Percentiles rank a stretch among this genome's conserved stretches.
These are phyloP conservation scores for Lepus americanus DNA, from an alignment of 2,113 vertebrate species.

Conservation along the genomic window DNA sequence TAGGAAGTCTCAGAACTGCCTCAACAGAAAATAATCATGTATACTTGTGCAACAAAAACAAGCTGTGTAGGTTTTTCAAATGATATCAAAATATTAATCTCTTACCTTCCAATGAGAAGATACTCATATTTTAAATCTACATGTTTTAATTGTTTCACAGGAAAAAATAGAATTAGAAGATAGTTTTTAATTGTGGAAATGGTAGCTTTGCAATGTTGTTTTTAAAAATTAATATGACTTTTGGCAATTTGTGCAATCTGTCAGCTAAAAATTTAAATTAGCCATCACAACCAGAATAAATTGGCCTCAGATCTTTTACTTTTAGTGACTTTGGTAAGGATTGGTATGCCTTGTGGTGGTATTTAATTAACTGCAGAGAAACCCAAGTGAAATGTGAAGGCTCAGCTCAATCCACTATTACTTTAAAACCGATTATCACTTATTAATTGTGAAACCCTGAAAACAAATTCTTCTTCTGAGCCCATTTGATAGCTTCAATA, in stretches of 20 bases:
- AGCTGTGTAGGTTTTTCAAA: neutral
- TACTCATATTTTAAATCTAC: neutral
- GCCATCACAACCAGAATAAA: neutral
- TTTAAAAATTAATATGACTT: conserved; percentile 11
- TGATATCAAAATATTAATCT: neutral
- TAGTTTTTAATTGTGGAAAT: neutral
- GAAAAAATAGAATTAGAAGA: conserved; percentile 18
- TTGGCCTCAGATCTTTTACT: neutral
- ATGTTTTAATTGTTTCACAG: neutral
- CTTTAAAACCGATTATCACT: neutral
- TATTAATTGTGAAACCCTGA: neutral
- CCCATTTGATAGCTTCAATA: neutral
- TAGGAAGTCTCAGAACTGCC: neutral
- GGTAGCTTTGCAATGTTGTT: neutral
- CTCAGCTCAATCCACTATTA: neutral
- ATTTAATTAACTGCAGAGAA: conserved; percentile 43
- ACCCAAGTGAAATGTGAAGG: neutral
- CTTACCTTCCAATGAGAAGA: neutral
- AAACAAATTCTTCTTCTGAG: conserved; percentile 29
- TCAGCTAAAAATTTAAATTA: conserved; percentile 26
- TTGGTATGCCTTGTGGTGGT: rapidly evolving
- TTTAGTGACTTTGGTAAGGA: neutral
- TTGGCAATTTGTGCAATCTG: conserved; percentile 7
- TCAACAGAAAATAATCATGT: conserved; percentile 24
- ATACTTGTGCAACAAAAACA: conserved; percentile 5